phyloP scores from a whole-genome alignment of 2,888 invertebrate species.

The Papilio elwesi region DNA sequence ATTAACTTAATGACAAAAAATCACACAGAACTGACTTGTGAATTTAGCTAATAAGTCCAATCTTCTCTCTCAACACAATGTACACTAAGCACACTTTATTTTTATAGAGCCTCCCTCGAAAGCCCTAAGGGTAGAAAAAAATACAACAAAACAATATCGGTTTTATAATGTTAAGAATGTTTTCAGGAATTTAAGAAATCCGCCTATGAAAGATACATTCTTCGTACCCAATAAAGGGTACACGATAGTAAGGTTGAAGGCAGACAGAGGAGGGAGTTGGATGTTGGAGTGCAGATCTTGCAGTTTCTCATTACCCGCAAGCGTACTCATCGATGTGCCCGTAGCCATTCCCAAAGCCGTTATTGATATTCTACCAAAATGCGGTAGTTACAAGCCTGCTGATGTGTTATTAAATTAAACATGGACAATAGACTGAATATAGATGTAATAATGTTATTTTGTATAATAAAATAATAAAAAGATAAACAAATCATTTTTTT shows the following conservation, averaged over 20 bases:
- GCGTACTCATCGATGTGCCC: slow-evolving; percentile 77
- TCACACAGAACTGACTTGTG: no score
- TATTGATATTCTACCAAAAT: slow-evolving; percentile 74
- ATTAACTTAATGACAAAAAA: no score
- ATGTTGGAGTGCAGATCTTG: slow-evolving; percentile 77
- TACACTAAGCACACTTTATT: no score
- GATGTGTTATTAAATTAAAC: slow-evolving; percentile 73
- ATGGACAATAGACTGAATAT: slow-evolving; percentile 34
- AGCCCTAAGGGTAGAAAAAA: no score
- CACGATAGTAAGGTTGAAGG: slow-evolving; percentile 80
- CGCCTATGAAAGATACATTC: slow-evolving; percentile 86
- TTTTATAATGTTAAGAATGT: neutral
- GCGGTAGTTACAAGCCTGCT: slow-evolving; percentile 78
- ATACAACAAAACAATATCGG: neutral
- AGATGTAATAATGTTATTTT: slow-evolving; percentile 44
- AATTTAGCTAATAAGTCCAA: no score
- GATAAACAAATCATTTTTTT: slow-evolving; percentile 32
- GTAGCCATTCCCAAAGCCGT: slow-evolving; percentile 73
- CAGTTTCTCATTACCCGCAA: slow-evolving; percentile 69
- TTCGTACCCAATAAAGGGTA: slow-evolving; percentile 87
- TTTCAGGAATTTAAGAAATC: slow-evolving; percentile 77
- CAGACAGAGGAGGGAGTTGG: slow-evolving; percentile 83
- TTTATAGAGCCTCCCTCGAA: no score
- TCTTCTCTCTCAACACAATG: no score
- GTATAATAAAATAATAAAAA: slow-evolving; percentile 45